Conservation (phyloP, 2,888 invertebrate species). For the Trissonchulus latispiculum region DNA sequence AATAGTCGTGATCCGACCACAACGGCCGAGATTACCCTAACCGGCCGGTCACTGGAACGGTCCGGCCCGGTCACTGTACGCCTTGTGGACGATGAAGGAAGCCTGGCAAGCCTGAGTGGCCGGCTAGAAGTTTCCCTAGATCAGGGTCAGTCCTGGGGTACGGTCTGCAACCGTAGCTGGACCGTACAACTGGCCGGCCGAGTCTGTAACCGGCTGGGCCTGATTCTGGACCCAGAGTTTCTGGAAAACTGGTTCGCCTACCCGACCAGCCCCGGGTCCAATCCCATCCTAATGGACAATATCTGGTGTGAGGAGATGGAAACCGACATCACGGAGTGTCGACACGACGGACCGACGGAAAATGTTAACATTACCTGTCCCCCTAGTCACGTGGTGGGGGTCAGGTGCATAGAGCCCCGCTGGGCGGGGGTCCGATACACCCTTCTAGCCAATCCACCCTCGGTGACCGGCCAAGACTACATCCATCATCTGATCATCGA, state of each 20-base stretch:
- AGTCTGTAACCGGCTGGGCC: slow-evolving; percentile 86
- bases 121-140: slow-evolving; percentile 65
- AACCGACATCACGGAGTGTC: slow-evolving; percentile 73
- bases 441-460: slow-evolving; percentile 61
- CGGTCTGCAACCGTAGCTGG: slow-evolving; percentile 94
- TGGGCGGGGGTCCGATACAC: slow-evolving; percentile 90
- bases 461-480: slow-evolving; percentile 56
- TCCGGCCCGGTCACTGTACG: neutral
- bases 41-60: neutral
- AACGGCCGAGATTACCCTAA: neutral
- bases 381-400: slow-evolving; percentile 48
- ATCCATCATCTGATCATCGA: slow-evolving; percentile 78
- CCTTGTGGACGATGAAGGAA: slow-evolving; percentile 38
- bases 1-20: neutral
- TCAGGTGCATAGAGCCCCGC: slow-evolving; percentile 66
- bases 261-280: slow-evolving; percentile 31
- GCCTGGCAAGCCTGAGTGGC: slow-evolving; percentile 57
- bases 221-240: slow-evolving; percentile 74
- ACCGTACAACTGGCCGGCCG: slow-evolving; percentile 77
- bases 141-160: slow-evolving; percentile 70
- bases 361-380: slow-evolving; percentile 52
- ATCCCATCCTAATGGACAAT: slow-evolving; percentile 55
- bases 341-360: slow-evolving; percentile 57
- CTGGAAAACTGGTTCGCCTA: slow-evolving; percentile 53
- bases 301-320: slow-evolving; percentile 83